These are phyloP conservation scores for Aphodius granarius DNA, from an alignment of 2,888 invertebrate genomes.

Conservation along the genomic window DNA sequence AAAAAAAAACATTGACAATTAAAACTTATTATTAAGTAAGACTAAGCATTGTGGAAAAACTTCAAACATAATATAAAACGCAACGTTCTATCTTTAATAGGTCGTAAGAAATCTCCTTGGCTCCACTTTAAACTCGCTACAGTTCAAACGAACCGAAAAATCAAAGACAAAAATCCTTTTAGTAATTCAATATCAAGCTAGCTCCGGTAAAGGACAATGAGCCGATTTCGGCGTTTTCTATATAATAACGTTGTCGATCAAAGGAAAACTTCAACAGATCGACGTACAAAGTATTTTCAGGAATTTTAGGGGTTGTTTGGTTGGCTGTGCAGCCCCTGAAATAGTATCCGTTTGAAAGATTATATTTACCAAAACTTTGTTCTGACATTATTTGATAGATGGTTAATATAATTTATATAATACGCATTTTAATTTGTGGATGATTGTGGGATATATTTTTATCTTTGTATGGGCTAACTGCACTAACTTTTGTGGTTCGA, in stretches of 20 bases:
- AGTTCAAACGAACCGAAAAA: constrained; percentile 23
- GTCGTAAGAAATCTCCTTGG: not conserved
- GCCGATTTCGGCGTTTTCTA: not conserved
- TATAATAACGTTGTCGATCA: not conserved
- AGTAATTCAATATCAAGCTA: not conserved
- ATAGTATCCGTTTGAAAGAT: not conserved
- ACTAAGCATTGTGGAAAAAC: too few relatives aligned
- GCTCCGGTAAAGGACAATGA: not conserved
- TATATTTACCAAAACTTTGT: too few relatives aligned
- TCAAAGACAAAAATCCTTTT: constrained; percentile 24
- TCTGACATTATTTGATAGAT: too few relatives aligned
- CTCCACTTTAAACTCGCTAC: constrained; percentile 16
- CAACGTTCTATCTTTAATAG: not conserved
- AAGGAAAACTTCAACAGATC: not conserved
- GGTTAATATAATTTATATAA: too few relatives aligned
- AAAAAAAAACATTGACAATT: too few relatives aligned
- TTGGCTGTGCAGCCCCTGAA: not conserved
- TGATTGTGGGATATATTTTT: too few relatives aligned
- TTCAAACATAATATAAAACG: not conserved
- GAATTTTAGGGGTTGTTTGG: not conserved
- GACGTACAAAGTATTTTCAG: not conserved
- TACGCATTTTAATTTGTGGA: too few relatives aligned
- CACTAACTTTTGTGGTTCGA: too few relatives aligned
- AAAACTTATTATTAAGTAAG: too few relatives aligned
- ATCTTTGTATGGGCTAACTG: too few relatives aligned